These are phyloP conservation scores for Balanococcus diminutus DNA, from an alignment of 2,888 invertebrate species.

Conservation along the genomic window DNA sequence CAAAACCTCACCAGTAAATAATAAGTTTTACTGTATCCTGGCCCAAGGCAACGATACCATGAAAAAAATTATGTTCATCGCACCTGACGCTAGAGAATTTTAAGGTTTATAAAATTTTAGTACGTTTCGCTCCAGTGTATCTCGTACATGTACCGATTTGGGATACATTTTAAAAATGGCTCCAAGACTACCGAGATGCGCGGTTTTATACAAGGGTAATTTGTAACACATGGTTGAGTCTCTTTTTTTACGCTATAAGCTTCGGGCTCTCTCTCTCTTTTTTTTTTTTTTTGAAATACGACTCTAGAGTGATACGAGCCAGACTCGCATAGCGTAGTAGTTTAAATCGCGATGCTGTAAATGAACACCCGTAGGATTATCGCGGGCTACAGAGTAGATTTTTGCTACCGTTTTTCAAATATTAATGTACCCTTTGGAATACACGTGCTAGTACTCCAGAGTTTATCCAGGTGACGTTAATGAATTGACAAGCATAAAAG, in stretches of 20 bases:
- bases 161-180: not conserved
- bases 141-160: not conserved
- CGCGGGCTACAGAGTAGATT: not conserved
- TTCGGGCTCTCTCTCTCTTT: not conserved
- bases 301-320: not conserved
- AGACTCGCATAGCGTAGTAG: not conserved
- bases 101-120: conserved; percentile 5
- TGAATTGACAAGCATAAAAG: conserved; percentile 20
- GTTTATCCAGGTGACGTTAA: not conserved
- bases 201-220: conserved; percentile 1
- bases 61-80: not conserved
- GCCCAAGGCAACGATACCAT: not conserved
- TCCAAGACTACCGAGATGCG: not conserved
- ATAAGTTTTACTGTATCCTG: not conserved
- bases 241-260: not conserved
- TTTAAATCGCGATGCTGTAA: not conserved
- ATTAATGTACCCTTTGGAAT: not conserved
- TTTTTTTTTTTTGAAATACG: not conserved
- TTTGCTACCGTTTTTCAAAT: not conserved
- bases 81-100: not conserved
- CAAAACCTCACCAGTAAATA: not conserved
- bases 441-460: not conserved
- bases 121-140: not conserved
- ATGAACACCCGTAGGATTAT: not conserved
- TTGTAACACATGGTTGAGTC: conserved; percentile 5